phyloP scores from a whole-genome alignment of 2,113 vertebrate genomes.

The Lathamus discolor region DNA sequence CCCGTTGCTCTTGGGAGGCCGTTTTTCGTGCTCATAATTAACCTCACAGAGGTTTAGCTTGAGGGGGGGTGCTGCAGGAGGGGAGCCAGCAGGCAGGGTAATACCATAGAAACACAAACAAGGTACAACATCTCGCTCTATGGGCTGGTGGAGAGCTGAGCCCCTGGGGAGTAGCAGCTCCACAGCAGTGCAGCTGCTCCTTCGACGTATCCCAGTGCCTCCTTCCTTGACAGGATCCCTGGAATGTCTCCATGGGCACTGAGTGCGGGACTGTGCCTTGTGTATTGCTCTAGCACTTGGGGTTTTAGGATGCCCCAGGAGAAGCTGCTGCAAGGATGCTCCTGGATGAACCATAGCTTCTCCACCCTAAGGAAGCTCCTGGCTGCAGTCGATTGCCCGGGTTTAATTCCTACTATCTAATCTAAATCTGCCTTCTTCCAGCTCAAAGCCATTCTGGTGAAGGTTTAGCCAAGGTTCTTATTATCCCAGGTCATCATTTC shows the following conservation, averaged over 20 bases:
- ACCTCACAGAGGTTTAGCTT: neutral
- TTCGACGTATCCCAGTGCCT: neutral
- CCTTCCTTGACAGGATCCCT: neutral
- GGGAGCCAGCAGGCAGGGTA: slow-evolving; percentile 18
- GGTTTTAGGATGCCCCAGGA: neutral
- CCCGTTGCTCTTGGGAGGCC: slow-evolving; percentile 19
- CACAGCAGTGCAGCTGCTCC: neutral
- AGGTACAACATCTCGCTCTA: slow-evolving; percentile 2
- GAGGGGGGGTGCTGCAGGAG: neutral
- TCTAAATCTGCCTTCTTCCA: neutral
- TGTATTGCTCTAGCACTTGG: fast-evolving
- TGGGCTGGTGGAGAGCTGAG: neutral
- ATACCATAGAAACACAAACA: slow-evolving; percentile 64
- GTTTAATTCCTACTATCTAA: neutral
- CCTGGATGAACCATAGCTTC: fast-evolving
- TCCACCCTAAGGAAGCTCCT: neutral
- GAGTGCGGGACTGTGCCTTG: fast-evolving
- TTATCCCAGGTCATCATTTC: neutral
- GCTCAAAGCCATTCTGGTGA: neutral
- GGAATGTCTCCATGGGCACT: neutral
- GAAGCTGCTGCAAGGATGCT: neutral
- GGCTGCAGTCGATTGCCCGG: neutral
- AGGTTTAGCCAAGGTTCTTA: neutral
- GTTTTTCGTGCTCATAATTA: slow-evolving; percentile 31
- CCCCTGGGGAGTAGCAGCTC: neutral